Evolutionary conservation across 64 coral and sea anemone genomes (phyloP), one percentile per base, ranked within the genome.

Genomic region (Stichodactyla helianthus): DNA sequence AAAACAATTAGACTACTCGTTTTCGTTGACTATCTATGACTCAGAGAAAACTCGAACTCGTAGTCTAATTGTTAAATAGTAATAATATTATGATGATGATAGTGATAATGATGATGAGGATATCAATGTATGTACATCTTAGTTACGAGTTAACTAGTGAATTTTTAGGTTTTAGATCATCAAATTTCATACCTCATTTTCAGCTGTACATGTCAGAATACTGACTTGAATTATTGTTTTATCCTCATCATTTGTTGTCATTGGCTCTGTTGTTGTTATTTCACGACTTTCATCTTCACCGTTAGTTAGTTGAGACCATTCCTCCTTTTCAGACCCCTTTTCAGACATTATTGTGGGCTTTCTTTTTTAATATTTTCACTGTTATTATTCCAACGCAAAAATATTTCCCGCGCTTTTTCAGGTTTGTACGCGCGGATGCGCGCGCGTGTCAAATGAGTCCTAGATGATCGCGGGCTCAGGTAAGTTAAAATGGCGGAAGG

Each of bases 401-500:
- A 14, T 23, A 23, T 88, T 92, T 92, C 90, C 85, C 90, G 90
- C 90, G 90, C 85, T 82, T 87, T 76, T 87, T 52, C 4, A 6
- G 23, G 77, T 51, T 67, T 59, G 55, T 44, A 44, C 35, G 35
- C 35, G 35, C 35, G 35, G 35, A 44, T 44, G 35, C 58, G 63
- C 80, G 82, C 51, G 77, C 51, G 78, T 11, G 78, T 81, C 78
- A 52, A n/a, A 19, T 52, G 52, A 19, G 56, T 55, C n/a, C 54
- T 59, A 13, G 53, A 59, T 85, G 74, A 80, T 86, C 6, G 84
- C 59, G 52, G 26, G 19, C 62, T 65, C 18, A 31, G 0, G 53
- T 50, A 12, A 5, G 10, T 52, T 18, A 92, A 92, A 70, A 92
- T 92, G 90, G 90, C 84, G 90, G 90, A 92, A 92, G 90, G 79